These are phyloP conservation scores for Garra rufa DNA, from an alignment of 2,113 vertebrate genomes.

Conservation along the genomic window DNA sequence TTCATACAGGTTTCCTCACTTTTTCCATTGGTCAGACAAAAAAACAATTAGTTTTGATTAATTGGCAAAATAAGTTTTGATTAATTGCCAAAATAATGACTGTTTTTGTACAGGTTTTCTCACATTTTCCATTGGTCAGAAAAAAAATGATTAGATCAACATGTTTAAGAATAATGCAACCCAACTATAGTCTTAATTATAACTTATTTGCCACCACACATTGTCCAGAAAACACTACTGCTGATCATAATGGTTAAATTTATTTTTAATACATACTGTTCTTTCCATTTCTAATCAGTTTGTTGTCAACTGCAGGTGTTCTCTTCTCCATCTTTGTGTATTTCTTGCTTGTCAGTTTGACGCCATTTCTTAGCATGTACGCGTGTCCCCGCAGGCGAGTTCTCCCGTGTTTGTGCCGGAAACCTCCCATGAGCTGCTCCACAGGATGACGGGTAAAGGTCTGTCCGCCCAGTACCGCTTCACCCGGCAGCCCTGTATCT, in stretches of 20 bases:
- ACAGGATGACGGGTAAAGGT: slow-evolving; percentile 94
- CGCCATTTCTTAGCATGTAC: neutral
- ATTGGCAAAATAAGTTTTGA: too few species aligned
- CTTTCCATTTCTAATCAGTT: neutral
- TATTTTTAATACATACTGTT: neutral
- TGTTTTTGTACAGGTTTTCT: too few species aligned
- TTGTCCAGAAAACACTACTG: neutral
- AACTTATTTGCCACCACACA: neutral
- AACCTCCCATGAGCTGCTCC: slow-evolving; percentile 86
- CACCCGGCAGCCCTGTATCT: slow-evolving; percentile 86
- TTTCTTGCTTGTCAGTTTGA: slow-evolving; percentile 7
- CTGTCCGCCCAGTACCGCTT: slow-evolving; percentile 90
- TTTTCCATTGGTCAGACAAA: too few species aligned
- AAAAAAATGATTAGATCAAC: neutral
- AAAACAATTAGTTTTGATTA: too few species aligned
- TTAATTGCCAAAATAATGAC: too few species aligned
- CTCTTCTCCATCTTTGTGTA: neutral
- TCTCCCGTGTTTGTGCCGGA: slow-evolving; percentile 82
- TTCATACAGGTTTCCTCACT: too few species aligned
- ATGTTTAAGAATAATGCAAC: neutral
- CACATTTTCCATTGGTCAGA: too few species aligned
- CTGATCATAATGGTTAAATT: neutral
- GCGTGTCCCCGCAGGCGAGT: slow-evolving; percentile 75
- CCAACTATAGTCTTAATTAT: neutral
- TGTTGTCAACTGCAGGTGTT: neutral